Evolutionary conservation across 2,797 vertebrate species (phyloP).

Genomic region (Amblyopsis hoosieri): DNA sequence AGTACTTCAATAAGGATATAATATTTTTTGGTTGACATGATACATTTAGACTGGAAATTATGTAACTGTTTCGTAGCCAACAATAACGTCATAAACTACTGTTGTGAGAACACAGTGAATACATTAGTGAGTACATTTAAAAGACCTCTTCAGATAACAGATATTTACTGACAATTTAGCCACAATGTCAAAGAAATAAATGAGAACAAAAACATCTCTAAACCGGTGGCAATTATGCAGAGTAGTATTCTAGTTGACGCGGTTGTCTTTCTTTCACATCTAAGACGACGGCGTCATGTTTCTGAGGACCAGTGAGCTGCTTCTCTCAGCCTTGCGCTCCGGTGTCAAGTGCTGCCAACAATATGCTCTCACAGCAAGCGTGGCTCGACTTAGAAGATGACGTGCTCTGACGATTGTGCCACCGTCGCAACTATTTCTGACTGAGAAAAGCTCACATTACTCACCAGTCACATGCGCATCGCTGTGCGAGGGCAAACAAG

Average conservation of each 20-base stretch:
- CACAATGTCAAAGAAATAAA: conserved; percentile 47
- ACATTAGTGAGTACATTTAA: conserved; percentile 22
- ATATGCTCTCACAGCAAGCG: conserved; percentile 75
- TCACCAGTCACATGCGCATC: conserved; percentile 52
- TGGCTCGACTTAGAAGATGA: conserved; percentile 62
- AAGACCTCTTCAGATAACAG: conserved; percentile 46
- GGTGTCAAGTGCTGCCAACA: conserved; percentile 79
- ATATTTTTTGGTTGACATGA: no score
- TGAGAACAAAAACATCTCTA: conserved; percentile 35
- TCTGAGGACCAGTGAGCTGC: conserved; percentile 63
- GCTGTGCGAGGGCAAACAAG: conserved; percentile 62
- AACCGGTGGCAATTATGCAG: conserved; percentile 50
- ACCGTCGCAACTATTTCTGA: conserved; percentile 65
- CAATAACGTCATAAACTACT: conserved; percentile 47
- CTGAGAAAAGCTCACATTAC: conserved; percentile 56
- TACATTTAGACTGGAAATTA: conserved; percentile 41
- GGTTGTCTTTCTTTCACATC: conserved; percentile 45
- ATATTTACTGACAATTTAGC: conserved; percentile 30
- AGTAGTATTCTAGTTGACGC: conserved; percentile 42
- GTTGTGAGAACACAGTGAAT: conserved; percentile 30
- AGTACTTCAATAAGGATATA: no score
- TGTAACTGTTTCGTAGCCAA: conserved; percentile 43
- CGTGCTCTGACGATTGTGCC: conserved; percentile 62
- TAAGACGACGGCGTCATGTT: conserved; percentile 52
- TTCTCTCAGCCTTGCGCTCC: conserved; percentile 59